These are phyloP conservation scores for Psilanteris sp. DNA, from an alignment of 1,140 invertebrate genomes.

Conservation along the genomic window DNA sequence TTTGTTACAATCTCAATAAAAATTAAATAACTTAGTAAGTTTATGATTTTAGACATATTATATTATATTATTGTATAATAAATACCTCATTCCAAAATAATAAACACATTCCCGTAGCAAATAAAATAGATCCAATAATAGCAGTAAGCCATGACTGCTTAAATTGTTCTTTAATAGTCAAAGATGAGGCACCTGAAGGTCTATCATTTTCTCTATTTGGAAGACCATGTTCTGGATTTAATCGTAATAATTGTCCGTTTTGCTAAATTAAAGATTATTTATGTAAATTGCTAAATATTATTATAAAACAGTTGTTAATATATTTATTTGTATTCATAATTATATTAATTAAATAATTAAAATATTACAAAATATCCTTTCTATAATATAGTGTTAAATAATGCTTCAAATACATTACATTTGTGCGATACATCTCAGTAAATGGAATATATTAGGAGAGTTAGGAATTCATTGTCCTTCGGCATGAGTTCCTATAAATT, in stretches of 20 bases:
- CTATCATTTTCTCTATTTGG: constrained; percentile 61
- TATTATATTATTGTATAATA: constrained; percentile 1
- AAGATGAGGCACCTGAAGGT: constrained; percentile 51
- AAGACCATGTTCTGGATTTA: constrained; percentile 55
- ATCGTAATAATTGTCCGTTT: constrained; percentile 68
- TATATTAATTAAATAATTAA: constrained; percentile 26
- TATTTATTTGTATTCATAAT: too few relatives aligned
- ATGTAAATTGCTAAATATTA: too few relatives aligned
- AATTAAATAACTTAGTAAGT: too few relatives aligned
- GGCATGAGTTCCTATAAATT: too few relatives aligned
- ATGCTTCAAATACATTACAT: constrained; percentile 30
- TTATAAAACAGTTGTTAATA: too few relatives aligned
- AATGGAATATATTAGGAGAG: constrained; percentile 9
- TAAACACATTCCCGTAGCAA: constrained; percentile 81
- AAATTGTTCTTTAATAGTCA: constrained; percentile 81
- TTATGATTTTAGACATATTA: too few relatives aligned
- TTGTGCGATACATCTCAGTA: constrained; percentile 50
- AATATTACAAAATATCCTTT: neutral
- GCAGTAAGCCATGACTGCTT: constrained; percentile 83
- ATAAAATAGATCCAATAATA: constrained; percentile 82
- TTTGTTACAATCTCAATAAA: too few relatives aligned
- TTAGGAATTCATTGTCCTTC: too few relatives aligned
- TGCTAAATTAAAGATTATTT: too few relatives aligned
- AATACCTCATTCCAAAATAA: constrained; percentile 88
- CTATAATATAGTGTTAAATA: constrained; percentile 1